A percentile compares a stretch with the other conserved stretches of the same genome.
Conservation (phyloP, 2,797 vertebrate species). For the Philypnodon macrostomus region DNA sequence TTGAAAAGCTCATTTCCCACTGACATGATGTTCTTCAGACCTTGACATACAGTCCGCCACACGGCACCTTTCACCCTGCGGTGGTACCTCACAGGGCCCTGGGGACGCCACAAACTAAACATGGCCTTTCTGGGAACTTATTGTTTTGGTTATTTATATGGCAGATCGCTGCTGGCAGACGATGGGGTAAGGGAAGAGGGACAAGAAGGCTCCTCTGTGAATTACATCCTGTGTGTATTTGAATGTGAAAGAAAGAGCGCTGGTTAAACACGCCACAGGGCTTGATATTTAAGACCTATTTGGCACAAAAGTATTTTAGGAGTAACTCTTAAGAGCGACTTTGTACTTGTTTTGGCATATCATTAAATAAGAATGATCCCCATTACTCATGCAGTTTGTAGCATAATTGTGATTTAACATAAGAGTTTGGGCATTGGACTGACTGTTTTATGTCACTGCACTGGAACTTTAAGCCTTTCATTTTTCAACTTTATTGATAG, state of each 20-base stretch:
- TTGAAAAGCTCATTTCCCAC: constrained; percentile 12
- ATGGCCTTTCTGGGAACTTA: constrained; percentile 63
- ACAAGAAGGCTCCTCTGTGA: constrained; percentile 22
- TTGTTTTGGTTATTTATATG: constrained; percentile 67
- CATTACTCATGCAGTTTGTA: neutral
- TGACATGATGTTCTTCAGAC: neutral
- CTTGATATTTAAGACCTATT: constrained; percentile 50
- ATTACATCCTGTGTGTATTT: constrained; percentile 27
- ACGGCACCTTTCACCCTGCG: constrained; percentile 34
- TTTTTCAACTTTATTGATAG: too few species aligned
- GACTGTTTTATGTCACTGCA: too few species aligned
- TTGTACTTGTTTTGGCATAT: neutral
- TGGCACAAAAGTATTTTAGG: constrained; percentile 33
- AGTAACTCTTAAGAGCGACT: constrained; percentile 24
- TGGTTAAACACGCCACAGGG: constrained; percentile 31
- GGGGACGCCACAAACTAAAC: constrained; percentile 62
- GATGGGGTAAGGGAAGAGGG: constrained; percentile 6
- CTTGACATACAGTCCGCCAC: constrained; percentile 22
- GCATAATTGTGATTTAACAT: too few species aligned
- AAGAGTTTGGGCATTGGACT: too few species aligned
- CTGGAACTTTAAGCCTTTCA: too few species aligned
- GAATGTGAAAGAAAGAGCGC: constrained; percentile 9
- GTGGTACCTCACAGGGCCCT: constrained; percentile 44
- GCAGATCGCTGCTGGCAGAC: constrained; percentile 43
- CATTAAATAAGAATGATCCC: neutral